These are phyloP conservation scores for Calyptommatus sinebrachiatus DNA, from an alignment of 2,113 vertebrate species.

Conservation along the genomic window DNA sequence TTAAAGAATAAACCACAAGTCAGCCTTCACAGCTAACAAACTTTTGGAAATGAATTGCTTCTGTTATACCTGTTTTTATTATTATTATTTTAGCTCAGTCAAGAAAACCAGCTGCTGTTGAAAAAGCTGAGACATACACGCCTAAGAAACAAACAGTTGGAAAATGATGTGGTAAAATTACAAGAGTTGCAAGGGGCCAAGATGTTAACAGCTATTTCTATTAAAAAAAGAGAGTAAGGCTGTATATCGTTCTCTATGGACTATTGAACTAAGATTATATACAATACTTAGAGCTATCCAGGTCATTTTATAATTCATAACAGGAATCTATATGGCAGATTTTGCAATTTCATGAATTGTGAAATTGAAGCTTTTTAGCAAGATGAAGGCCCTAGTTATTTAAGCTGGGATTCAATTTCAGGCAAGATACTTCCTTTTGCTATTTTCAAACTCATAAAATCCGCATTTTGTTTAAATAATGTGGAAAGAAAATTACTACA, in stretches of 20 bases:
- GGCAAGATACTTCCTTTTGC: too few relatives aligned
- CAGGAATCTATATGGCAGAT: not conserved
- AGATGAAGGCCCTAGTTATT: too few relatives aligned
- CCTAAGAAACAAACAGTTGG: conserved; percentile 61
- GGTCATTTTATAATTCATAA: not conserved
- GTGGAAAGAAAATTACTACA: too few relatives aligned
- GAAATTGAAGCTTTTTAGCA: too few relatives aligned
- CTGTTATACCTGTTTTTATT: not conserved
- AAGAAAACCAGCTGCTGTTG: conserved; percentile 64
- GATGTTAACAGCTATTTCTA: conserved; percentile 14
- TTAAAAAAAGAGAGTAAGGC: conserved; percentile 65
- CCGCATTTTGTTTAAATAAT: too few relatives aligned
- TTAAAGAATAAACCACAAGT: not conserved
- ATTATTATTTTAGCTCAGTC: conserved; percentile 58
- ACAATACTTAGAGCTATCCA: not conserved
- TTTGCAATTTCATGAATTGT: too few relatives aligned
- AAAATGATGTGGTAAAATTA: conserved; percentile 49
- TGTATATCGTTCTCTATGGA: not conserved
- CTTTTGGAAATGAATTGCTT: not conserved
- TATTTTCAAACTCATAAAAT: too few relatives aligned
- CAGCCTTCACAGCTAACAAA: not conserved
- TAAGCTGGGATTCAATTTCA: too few relatives aligned
- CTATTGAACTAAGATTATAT: rapidly evolving
- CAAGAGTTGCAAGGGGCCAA: conserved; percentile 44
- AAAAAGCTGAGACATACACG: conserved; percentile 63